These are phyloP conservation scores for Centropristis striata DNA, from an alignment of 2,113 vertebrate species.

Conservation along the genomic window DNA sequence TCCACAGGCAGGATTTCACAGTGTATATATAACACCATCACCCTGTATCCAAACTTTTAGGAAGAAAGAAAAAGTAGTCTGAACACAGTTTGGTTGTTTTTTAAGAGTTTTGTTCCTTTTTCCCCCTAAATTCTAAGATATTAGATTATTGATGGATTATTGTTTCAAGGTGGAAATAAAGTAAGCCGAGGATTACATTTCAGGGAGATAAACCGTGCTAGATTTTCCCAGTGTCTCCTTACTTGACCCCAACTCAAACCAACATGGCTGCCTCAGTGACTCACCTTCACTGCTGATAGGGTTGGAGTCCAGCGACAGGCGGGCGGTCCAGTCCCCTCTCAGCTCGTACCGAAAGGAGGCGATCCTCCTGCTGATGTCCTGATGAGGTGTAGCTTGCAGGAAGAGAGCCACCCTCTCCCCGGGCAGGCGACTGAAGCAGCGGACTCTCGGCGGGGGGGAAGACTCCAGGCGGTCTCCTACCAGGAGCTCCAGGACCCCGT, in stretches of 20 bases:
- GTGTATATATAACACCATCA: conserved; percentile 20
- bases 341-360: conserved; percentile 93
- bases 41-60: not conserved
- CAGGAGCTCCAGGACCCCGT: conserved; percentile 90
- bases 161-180: not conserved
- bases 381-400: conserved; percentile 92
- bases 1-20: conserved; percentile 36
- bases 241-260: not conserved
- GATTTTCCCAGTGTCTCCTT: not conserved
- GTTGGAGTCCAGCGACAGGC: conserved; percentile 81
- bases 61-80: not conserved
- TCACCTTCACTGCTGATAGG: conserved; percentile 87
- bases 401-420: conserved; percentile 91
- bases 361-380: conserved; percentile 94
- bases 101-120: not conserved
- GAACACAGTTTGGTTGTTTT: not conserved
- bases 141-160: too few relatives aligned
- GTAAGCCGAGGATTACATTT: not conserved
- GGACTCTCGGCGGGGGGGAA: conserved; percentile 80
- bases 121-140: too few relatives aligned
- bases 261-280: conserved; percentile 55
- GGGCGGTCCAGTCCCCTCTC: conserved; percentile 86
- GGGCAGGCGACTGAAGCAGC: conserved; percentile 89
- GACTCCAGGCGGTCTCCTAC: conserved; percentile 83
- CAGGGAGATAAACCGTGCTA: not conserved